These are phyloP conservation scores for Euthynnus affinis DNA, from an alignment of 2,797 vertebrate genomes.

Conservation along the genomic window DNA sequence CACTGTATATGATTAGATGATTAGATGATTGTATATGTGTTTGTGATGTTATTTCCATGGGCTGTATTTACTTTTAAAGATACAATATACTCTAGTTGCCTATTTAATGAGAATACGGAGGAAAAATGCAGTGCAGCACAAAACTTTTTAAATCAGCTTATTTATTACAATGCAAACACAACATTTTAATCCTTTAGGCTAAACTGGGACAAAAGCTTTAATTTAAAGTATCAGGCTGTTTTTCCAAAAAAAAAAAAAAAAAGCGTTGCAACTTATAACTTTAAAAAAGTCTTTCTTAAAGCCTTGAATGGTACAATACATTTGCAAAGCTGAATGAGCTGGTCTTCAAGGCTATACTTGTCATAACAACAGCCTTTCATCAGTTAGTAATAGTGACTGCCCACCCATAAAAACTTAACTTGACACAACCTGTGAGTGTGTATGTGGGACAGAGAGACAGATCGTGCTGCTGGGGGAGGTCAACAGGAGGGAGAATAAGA, in stretches of 20 bases:
- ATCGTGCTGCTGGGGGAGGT: background rate
- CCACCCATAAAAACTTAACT: slow-evolving; percentile 11
- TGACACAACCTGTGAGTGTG: slow-evolving; percentile 8
- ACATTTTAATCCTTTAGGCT: background rate
- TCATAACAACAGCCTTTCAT: slow-evolving; percentile 6
- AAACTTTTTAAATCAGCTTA: too few relatives aligned
- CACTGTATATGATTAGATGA: too few relatives aligned
- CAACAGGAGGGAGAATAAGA: background rate
- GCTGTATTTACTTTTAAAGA: background rate
- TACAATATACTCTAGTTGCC: too few relatives aligned
- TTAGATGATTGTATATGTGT: background rate
- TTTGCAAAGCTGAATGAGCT: background rate
- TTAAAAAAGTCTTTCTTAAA: background rate
- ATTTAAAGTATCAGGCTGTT: background rate
- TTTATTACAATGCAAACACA: too few relatives aligned
- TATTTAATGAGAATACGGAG: background rate
- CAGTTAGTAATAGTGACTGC: slow-evolving; percentile 13
- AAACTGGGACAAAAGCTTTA: background rate
- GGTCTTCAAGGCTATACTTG: slow-evolving; percentile 13
- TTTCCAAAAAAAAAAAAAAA: background rate
- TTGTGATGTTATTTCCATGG: background rate
- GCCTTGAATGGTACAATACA: background rate
- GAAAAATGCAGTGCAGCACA: background rate
- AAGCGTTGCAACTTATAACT: background rate
- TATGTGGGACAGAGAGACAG: background rate